A percentile compares a stretch with the other conserved stretches of the same genome.
Conservation (phyloP, 1,140 invertebrate genomes). For the Drosophila tristis region DNA sequence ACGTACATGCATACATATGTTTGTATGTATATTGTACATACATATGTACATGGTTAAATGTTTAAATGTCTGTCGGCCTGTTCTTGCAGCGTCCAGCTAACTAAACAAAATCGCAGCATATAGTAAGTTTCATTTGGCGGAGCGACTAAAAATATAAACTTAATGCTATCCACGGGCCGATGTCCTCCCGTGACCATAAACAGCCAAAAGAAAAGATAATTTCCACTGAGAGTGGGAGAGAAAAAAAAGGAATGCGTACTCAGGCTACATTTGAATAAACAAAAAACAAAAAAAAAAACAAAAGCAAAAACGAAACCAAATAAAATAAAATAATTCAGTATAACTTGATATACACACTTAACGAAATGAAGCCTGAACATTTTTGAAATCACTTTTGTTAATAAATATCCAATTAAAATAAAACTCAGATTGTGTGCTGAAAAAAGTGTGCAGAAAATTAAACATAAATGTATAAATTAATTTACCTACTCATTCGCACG, state of each 20-base stretch:
- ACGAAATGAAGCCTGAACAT: slow-evolving; percentile 17
- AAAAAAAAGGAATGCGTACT: slow-evolving; percentile 28
- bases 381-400: slow-evolving; percentile 65
- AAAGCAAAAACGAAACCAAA: slow-evolving; percentile 16
- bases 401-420: slow-evolving; percentile 67
- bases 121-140: slow-evolving; percentile 26
- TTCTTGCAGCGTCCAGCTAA: slow-evolving; percentile 18
- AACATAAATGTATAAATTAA: slow-evolving; percentile 69
- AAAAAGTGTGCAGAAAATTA: slow-evolving; percentile 28
- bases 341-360: not conserved
- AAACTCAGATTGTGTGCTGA: slow-evolving; percentile 46
- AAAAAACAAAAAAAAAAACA: slow-evolving; percentile 2
- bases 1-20: slow-evolving; percentile 32
- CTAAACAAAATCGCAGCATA: slow-evolving; percentile 18
- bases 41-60: too few relatives aligned
- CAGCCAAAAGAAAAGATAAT: not conserved
- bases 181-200: slow-evolving; percentile 14
- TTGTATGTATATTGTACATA: slow-evolving; percentile 8
- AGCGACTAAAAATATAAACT: slow-evolving; percentile 40
- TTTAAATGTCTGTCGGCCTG: slow-evolving; percentile 12
- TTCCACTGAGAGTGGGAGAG: too few relatives aligned
- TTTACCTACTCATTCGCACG: slow-evolving; percentile 72
- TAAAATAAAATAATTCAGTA: slow-evolving; percentile 26
- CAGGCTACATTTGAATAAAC: slow-evolving; percentile 15
- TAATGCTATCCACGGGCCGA: slow-evolving; percentile 25